A percentile compares a stretch with the other conserved stretches of the same genome.
Conservation (phyloP, 2,113 vertebrate genomes). For the Peucedramus taeniatus region DNA sequence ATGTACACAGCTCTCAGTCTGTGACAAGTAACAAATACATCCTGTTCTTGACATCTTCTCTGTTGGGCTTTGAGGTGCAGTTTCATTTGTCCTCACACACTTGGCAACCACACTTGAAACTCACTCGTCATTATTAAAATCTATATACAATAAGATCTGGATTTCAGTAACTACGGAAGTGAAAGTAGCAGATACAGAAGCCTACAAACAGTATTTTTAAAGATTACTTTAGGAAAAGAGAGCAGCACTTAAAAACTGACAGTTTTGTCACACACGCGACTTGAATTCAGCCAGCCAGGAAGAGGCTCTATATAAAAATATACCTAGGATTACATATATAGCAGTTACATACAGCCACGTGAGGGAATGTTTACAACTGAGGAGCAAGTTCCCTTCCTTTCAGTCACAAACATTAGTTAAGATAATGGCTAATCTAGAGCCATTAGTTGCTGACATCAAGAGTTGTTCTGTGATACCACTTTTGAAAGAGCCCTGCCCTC, state of each 20-base stretch:
- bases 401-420: neutral
- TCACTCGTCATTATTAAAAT: neutral
- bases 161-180: neutral
- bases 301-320: neutral
- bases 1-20: neutral
- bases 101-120: neutral
- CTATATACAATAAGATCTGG: neutral
- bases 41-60: neutral
- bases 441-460: neutral
- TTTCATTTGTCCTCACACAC: neutral
- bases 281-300: neutral
- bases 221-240: neutral
- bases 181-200: conserved; percentile 23
- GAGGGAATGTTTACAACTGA: neutral
- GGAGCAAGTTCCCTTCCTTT: neutral
- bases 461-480: neutral
- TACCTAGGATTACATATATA: neutral
- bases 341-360: neutral
- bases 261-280: neutral
- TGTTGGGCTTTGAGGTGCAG: neutral
- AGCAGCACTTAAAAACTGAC: neutral
- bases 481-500: neutral
- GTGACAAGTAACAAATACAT: neutral
- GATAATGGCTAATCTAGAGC: neutral
- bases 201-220: neutral